Base-by-base conservation (phyloP, 2,888 invertebrate genomes). In the Cataglyphis cursor region DNA sequence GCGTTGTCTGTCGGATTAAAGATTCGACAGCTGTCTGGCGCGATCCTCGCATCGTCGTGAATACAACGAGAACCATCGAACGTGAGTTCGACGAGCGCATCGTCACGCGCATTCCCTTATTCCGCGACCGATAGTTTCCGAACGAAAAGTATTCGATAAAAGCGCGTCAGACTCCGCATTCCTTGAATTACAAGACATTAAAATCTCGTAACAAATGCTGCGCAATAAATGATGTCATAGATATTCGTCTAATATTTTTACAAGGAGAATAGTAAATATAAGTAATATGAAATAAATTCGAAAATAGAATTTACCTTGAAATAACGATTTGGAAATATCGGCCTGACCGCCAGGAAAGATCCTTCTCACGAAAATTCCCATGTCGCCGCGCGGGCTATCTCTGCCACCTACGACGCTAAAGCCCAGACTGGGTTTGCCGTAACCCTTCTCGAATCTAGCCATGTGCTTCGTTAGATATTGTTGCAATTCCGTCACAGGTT, bases 331-430 rank as follows among this genome's bases (percentile, higher is more conserved):
- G 83, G 96, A 96, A 84, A 96, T 96, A 51, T 96, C 96, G 4
- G 96, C 96, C 86, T 96, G 96, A 3, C 96, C 96, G 28, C 95
- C 95, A 8, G 96, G 95, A 87, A 96, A 96, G 76, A 96, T 96
- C 61, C 96, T 95, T 88, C 96, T 95, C 65, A 96, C 96, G 92
- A 96, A 96, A 89, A 96, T 96, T n/a, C 96, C 96, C 95, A 96
- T 96, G 87, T 95, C 95, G 12, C 96, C 96, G 51, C 96, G 95
- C 1, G 96, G 96, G 10, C 96, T 96, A 91, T 96, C 96, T 66
- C 95, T 95, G 5, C 96, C 96, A 3, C 96, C 96, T 24, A 96
- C 96, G 74, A 96, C 96, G 87, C 96, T 96, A 93, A 96, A 96
- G 0, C 96, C 96, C 1, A 96, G 94, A 48, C 96, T 96, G 84